Evolutionary conservation across 2,113 vertebrate genomes (phyloP), one percentile per base, ranked within the genome.

Genomic region (Pitta sordida): DNA sequence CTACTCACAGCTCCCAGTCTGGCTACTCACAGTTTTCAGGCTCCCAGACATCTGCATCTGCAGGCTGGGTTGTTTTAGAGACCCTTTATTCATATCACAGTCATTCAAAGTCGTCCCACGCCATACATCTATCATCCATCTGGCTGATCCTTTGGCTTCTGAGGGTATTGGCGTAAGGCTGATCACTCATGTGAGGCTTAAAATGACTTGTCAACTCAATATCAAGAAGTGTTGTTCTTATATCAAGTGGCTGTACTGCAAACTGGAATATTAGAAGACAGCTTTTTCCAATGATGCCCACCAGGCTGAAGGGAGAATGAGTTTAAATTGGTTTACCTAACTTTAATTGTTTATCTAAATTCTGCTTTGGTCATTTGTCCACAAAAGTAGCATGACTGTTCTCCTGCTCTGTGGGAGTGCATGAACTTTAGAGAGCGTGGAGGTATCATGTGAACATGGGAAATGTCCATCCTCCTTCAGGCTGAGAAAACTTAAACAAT

Each of bases 61-160:
- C 0, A 0, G 32, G 44, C 11, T 24, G 44, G 24, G 4, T 53
- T 83, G 21, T 75, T 90, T 26, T 23, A 11, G 46, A 76, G 46
- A 34, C 29, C 18, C 44, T 70, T 24, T 70, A 12, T 3, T 0
- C 30, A 49, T 9, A 64, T 10, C 13, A 24, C 30, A 48, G 13
- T 64, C 4, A 0, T 64, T 55, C 55, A 44, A 85, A 62, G 36
- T 60, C 60, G 44, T 22, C 13, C 8, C 49, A 49, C 2, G 3
- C 11, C 39, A 44, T 8, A 27, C 6, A 64, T 34, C 10, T n/a
- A 32, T 27, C 24, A 49, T 8, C 11, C 8, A 21, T 0, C 0
- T 20, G 30, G 27, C 24, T 46, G 24, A 49, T 75, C 13, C 48
- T 63, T 39, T 77, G 64, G 15, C 29, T 17, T 86, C 82, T 58